phyloP scores from a whole-genome alignment of 53 echinoderm and acorn worm species.

The Pentamera pediparva region DNA sequence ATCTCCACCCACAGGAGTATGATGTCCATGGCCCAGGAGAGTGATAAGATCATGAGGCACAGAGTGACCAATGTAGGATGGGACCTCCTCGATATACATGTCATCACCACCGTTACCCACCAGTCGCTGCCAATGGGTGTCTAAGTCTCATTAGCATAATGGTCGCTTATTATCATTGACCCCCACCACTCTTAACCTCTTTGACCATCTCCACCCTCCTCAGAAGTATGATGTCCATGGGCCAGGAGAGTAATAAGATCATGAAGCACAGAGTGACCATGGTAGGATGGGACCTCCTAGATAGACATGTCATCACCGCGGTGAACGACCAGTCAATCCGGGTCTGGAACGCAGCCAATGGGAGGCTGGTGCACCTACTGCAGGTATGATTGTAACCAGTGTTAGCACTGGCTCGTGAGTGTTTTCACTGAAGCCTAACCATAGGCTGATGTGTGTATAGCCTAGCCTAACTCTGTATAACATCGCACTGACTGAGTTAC shows the following conservation, averaged over 20 bases:
- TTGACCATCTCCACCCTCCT: too few species aligned
- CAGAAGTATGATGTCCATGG: conserved; percentile 39
- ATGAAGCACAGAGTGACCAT: conserved; percentile 93
- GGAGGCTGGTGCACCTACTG: conserved; percentile 69
- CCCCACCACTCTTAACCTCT: too few species aligned
- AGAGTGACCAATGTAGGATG: conserved; percentile 92
- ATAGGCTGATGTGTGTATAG: too few species aligned
- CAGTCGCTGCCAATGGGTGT: conserved; percentile 77
- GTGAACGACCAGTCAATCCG: conserved; percentile 89
- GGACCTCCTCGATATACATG: conserved; percentile 63
- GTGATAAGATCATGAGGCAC: conserved; percentile 92
- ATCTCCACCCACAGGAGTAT: conserved; percentile 34
- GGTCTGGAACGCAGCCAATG: conserved; percentile 85
- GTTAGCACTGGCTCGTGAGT: too few species aligned
- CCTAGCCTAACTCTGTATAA: too few species aligned
- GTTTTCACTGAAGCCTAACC: too few species aligned
- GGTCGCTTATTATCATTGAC: too few species aligned
- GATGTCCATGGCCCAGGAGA: conserved; percentile 54
- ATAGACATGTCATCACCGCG: conserved; percentile 78
- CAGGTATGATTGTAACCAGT: conserved; percentile 42
- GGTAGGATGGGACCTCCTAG: conserved; percentile 84
- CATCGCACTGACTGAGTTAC: too few species aligned
- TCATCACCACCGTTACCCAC: conserved; percentile 94
- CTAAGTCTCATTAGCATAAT: too few species aligned
- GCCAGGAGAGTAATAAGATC: conserved; percentile 85